Conservation (phyloP, 2,888 invertebrate genomes). For the Lasioglossum marginatum region DNA sequence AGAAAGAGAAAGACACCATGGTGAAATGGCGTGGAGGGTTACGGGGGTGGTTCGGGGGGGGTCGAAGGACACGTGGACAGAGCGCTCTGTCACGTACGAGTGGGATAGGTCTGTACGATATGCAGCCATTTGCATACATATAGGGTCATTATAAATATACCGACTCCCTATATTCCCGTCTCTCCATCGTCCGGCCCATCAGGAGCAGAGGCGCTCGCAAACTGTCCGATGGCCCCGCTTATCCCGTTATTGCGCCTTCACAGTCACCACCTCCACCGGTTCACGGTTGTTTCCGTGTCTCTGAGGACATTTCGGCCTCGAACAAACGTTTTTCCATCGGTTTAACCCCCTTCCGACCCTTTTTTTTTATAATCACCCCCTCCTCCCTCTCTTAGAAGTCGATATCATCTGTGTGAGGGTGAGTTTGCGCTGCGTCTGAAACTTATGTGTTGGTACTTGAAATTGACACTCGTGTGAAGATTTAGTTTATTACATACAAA, state of each 20-base stretch:
- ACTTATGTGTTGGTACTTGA: not conserved
- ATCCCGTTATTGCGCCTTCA: slow-evolving; percentile 79
- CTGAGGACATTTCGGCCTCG: slow-evolving; percentile 50
- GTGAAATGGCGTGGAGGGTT: slow-evolving; percentile 4
- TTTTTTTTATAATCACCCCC: not conserved
- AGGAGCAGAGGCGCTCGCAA: slow-evolving; percentile 75
- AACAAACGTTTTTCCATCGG: slow-evolving; percentile 61
- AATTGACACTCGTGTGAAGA: not conserved
- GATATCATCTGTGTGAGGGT: not conserved
- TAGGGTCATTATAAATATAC: slow-evolving; percentile 84
- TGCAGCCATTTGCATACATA: slow-evolving; percentile 85
- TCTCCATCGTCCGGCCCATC: slow-evolving; percentile 80
- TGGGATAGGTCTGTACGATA: slow-evolving; percentile 82
- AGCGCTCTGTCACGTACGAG: slow-evolving; percentile 81
- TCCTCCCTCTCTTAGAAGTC: not conserved
- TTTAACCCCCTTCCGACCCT: not conserved
- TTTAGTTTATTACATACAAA: no score
- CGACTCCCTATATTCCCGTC: slow-evolving; percentile 75
- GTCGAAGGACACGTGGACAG: slow-evolving; percentile 66
- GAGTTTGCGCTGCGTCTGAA: not conserved
- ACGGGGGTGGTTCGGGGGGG: slow-evolving; percentile 9
- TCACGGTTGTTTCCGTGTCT: slow-evolving; percentile 57
- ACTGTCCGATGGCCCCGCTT: slow-evolving; percentile 82
- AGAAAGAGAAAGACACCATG: slow-evolving; percentile 24
- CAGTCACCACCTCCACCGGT: slow-evolving; percentile 54